A percentile compares a stretch with the other conserved stretches of the same genome.
Conservation (phyloP, 2,888 invertebrate species). For the Rhabditoides inermis region DNA sequence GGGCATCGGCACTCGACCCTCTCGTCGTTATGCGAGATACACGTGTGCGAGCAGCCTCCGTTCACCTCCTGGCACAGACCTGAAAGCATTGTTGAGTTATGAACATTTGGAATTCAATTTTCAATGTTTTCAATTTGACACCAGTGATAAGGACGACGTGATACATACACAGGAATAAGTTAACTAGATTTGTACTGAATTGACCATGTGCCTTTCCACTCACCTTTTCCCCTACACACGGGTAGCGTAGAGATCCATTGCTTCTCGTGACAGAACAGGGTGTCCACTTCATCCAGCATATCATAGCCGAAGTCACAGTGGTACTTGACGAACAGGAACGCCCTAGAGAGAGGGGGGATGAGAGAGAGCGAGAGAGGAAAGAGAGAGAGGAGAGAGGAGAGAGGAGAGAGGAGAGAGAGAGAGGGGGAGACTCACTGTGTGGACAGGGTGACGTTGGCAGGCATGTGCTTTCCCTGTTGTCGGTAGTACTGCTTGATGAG, state of each 20-base stretch:
- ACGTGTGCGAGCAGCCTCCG: slow-evolving; percentile 49
- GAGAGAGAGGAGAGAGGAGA: neutral
- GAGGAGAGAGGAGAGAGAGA: neutral
- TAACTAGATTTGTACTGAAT: no score
- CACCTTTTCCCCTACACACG: slow-evolving; percentile 41
- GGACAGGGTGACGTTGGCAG: slow-evolving; percentile 34
- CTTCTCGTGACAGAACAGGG: slow-evolving; percentile 46
- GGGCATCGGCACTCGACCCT: slow-evolving; percentile 49
- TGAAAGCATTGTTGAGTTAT: slow-evolving; percentile 4
- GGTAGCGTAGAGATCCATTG: slow-evolving; percentile 48
- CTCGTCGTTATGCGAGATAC: slow-evolving; percentile 40
- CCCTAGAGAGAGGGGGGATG: slow-evolving; percentile 9
- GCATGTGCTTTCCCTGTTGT: slow-evolving; percentile 40
- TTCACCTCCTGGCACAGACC: slow-evolving; percentile 45
- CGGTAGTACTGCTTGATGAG: slow-evolving; percentile 50
- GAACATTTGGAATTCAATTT: neutral
- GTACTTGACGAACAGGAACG: slow-evolving; percentile 51
- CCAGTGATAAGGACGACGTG: no score
- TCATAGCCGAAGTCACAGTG: slow-evolving; percentile 50
- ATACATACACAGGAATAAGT: no score
- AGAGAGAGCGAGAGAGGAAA: neutral
- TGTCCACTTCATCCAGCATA: slow-evolving; percentile 48
- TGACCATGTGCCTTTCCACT: no score
- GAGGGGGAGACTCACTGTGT: slow-evolving; percentile 6
- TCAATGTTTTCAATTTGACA: neutral